Evolutionary conservation across 2,113 vertebrate genomes (phyloP).

Genomic region (Corydoras sp.): DNA sequence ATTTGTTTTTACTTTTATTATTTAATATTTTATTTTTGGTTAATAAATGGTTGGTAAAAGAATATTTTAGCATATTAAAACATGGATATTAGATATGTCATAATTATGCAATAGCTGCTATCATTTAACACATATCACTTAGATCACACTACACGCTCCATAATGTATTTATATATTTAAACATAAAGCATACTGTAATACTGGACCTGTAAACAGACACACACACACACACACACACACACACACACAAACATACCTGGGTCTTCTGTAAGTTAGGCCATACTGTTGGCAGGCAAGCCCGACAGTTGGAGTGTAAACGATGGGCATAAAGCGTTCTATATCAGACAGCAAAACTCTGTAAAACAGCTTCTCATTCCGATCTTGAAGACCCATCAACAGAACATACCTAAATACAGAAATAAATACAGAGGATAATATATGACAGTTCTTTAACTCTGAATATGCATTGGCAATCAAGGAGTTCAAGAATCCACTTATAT

Average conservation of each 20-base stretch:
- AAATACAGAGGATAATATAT: background rate
- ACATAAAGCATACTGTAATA: too few relatives aligned
- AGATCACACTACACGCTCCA: too few relatives aligned
- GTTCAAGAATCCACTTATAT: too few relatives aligned
- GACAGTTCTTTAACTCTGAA: background rate
- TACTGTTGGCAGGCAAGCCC: conserved; percentile 94
- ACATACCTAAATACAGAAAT: conserved; percentile 73
- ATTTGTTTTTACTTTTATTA: too few relatives aligned
- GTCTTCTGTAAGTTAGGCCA: conserved; percentile 83
- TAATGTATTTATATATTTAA: too few relatives aligned
- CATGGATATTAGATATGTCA: too few relatives aligned
- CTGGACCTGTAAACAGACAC: background rate
- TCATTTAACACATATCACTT: too few relatives aligned
- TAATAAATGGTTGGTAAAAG: too few relatives aligned
- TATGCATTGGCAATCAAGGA: background rate
- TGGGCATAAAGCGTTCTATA: conserved; percentile 91
- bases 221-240: background rate
- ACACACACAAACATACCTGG: conserved; percentile 68
- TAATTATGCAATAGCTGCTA: too few relatives aligned
- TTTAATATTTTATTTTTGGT: too few relatives aligned
- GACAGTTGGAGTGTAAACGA: conserved; percentile 94
- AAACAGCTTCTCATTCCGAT: conserved; percentile 93
- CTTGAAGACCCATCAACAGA: conserved; percentile 92
- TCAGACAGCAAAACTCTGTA: conserved; percentile 83
- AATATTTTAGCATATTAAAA: too few relatives aligned